Conservation (phyloP, 2,797 vertebrate genomes). For the Diceros bicornis region DNA sequence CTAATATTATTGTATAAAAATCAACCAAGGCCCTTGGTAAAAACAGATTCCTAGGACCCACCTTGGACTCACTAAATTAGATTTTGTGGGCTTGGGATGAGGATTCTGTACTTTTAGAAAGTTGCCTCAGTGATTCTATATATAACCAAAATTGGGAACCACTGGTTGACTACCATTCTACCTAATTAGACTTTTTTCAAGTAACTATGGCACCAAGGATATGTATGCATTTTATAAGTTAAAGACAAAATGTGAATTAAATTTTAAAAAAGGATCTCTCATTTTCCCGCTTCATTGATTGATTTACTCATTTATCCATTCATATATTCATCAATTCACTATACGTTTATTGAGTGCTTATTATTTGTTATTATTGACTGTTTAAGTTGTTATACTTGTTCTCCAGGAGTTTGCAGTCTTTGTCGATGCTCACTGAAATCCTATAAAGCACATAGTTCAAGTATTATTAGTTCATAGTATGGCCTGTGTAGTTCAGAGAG, state of each 20-base stretch:
- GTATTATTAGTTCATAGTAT: neutral
- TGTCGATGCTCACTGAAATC: neutral
- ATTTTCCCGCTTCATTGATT: neutral
- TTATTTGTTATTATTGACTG: neutral
- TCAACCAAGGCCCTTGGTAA: neutral
- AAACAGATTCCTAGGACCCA: neutral
- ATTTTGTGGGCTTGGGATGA: neutral
- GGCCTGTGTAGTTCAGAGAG: neutral
- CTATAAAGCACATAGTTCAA: neutral
- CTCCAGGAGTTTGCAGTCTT: neutral
- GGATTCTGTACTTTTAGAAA: neutral
- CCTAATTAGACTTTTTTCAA: neutral
- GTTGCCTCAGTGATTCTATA: neutral
- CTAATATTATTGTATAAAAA: neutral
- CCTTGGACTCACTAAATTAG: neutral
- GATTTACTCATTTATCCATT: neutral
- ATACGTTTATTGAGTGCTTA: neutral
- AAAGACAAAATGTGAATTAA: constrained; percentile 2
- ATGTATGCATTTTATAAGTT: neutral
- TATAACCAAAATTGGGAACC: neutral
- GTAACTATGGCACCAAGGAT: neutral
- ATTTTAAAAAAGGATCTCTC: neutral
- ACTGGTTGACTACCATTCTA: neutral
- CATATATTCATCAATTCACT: neutral
- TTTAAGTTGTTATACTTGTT: neutral